These are phyloP conservation scores for Hyppa rectilinea DNA, from an alignment of 2,888 invertebrate genomes.

Conservation along the genomic window DNA sequence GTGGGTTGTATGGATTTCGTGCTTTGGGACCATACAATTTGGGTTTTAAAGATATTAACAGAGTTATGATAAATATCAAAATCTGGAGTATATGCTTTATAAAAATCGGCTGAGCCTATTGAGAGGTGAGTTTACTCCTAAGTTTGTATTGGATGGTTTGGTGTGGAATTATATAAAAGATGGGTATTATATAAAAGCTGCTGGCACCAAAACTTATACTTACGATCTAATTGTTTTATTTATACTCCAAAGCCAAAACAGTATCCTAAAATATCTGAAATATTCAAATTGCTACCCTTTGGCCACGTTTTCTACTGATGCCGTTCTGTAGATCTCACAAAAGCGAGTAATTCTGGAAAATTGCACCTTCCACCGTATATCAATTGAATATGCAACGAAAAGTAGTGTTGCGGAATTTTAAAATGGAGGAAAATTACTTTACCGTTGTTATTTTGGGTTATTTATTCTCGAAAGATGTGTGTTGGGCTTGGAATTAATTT, in stretches of 20 bases:
- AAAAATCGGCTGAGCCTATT: too few relatives aligned
- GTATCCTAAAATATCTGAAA: constrained; percentile 57
- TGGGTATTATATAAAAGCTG: background rate
- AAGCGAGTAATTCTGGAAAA: constrained; percentile 68
- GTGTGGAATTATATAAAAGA: too few relatives aligned
- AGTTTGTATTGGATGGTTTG: too few relatives aligned
- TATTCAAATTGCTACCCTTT: constrained; percentile 57
- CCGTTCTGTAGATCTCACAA: constrained; percentile 59
- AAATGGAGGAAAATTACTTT: constrained; percentile 46
- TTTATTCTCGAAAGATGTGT: constrained; percentile 23
- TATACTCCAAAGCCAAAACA: constrained; percentile 20
- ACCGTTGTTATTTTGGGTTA: constrained; percentile 32
- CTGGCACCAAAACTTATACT: background rate
- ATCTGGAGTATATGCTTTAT: too few relatives aligned
- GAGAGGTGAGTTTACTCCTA: too few relatives aligned
- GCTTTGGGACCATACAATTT: too few relatives aligned
- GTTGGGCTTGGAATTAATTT: background rate
- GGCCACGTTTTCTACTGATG: constrained; percentile 40
- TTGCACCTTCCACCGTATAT: constrained; percentile 59
- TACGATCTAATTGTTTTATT: constrained; percentile 29
- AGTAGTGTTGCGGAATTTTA: constrained; percentile 52
- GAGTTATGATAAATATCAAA: too few relatives aligned
- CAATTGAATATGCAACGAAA: constrained; percentile 47
- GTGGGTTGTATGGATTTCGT: too few relatives aligned
- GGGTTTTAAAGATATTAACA: too few relatives aligned